These are phyloP conservation scores for Columba livia DNA, from an alignment of 2,113 vertebrate species.

Conservation along the genomic window DNA sequence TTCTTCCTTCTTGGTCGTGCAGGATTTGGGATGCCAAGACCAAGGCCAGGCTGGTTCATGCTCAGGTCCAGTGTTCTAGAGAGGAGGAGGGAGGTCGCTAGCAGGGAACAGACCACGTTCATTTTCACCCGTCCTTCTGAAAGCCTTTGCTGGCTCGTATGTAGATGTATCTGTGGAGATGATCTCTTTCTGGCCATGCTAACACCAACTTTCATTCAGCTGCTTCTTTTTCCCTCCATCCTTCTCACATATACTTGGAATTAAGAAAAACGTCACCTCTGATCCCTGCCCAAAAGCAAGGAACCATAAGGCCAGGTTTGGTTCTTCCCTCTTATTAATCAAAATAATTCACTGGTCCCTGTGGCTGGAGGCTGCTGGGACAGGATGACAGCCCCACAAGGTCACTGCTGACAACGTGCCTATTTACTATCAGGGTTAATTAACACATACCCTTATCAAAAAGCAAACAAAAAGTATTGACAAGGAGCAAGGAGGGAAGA, in stretches of 20 bases:
- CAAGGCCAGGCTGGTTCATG: not conserved
- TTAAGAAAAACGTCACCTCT: not conserved
- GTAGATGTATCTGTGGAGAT: not conserved
- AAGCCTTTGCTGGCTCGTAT: accelerated
- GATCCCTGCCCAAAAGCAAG: not conserved
- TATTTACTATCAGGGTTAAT: not conserved
- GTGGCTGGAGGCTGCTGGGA: not conserved
- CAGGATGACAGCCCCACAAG: not conserved
- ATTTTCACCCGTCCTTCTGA: not conserved
- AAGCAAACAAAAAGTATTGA: not conserved
- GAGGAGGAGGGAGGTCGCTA: not conserved
- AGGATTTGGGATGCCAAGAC: not conserved
- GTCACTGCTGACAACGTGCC: not conserved
- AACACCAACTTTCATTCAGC: not conserved
- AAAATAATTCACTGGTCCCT: not conserved
- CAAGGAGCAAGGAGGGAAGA: not conserved
- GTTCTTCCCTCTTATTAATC: not conserved
- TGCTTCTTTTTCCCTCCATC: not conserved
- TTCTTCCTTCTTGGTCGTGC: not conserved
- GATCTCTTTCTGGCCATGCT: not conserved
- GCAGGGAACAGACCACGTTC: accelerated
- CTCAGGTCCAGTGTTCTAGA: not conserved
- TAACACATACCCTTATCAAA: not conserved
- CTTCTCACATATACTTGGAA: not conserved
- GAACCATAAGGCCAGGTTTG: not conserved